A percentile compares a stretch with the other conserved stretches of the same genome.
phyloP scores from a whole-genome alignment of 92 coral and sea anemone genomes.

The Siderastrea siderea region DNA sequence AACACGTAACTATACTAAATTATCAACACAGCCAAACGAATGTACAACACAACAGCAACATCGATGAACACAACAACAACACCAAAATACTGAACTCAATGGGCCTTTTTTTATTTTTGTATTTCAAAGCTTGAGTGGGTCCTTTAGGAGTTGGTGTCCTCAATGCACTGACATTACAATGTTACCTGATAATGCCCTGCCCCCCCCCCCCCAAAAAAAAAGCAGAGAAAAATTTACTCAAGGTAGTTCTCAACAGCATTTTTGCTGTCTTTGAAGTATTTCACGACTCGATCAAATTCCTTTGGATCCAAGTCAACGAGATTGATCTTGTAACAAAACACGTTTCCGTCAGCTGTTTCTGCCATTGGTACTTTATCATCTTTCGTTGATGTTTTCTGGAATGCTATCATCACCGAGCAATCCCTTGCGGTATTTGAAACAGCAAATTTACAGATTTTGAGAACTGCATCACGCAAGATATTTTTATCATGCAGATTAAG shows the following conservation, averaged over 20 bases:
- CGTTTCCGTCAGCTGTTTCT: constrained; percentile 17
- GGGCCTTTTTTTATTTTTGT: too few species aligned
- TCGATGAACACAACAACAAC: too few species aligned
- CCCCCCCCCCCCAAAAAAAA: too few species aligned
- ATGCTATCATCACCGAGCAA: constrained; percentile 91
- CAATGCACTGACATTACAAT: too few species aligned
- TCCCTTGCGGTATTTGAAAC: constrained; percentile 95
- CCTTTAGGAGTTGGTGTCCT: too few species aligned
- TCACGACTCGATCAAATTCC: constrained; percentile 82
- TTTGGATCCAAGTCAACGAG: constrained; percentile 95
- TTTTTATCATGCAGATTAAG: constrained; percentile 39
- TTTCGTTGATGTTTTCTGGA: constrained; percentile 53
- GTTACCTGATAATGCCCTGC: background rate
- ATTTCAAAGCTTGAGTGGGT: too few species aligned
- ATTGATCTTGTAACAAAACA: constrained; percentile 75
- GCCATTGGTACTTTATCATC: background rate
- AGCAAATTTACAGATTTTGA: constrained; percentile 76
- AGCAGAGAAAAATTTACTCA: background rate
- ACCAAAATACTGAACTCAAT: too few species aligned
- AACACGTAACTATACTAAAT: too few species aligned
- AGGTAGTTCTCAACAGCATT: constrained; percentile 74
- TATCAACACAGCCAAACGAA: too few species aligned
- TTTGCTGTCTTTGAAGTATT: constrained; percentile 79
- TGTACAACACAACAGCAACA: too few species aligned
- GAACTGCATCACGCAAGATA: constrained; percentile 46